Base-by-base conservation (phyloP, 2,797 vertebrate species). In the Platalea minor region DNA sequence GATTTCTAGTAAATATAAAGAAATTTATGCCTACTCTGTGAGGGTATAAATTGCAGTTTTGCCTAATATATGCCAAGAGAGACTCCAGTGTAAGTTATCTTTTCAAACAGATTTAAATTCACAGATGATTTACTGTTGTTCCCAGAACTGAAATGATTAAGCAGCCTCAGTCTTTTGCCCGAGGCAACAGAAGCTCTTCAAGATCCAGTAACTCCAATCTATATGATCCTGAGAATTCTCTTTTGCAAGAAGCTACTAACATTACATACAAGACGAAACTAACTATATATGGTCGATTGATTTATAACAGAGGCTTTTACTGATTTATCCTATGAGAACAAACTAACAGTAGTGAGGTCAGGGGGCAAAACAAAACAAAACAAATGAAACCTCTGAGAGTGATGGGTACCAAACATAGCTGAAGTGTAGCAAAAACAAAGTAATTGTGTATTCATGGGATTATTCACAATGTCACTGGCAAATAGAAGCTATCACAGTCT, bases 21-120 rank as follows among this genome's bases (percentile, higher is more conserved):
- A 89, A 91, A 95, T 94, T 81, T 94, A 84, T 86, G 54, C 46
- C 50, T 65, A 43, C 54, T 51, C 46, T 48, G 43, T 35, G 39
- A 84, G 33, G 35, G 46, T 81, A 91, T 85, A 94, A 95, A 94
- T 48, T 69, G 68, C 33, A 69, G 29, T 39, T 96, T 93, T 81
- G 41, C 83, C 35, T 93, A 92, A 84, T 65, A 84, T 13, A 93
- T 61, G 74, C 48, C 54, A 78, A 68, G 53, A 73, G 29, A 74
- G 41, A 78, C 73, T 88, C 33, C 41, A 81, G 46, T 51, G 35
- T 84, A 89, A 94, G 74, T 76, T 94, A 91, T 76, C 39, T 93
- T 95, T 93, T 79, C 93, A 96, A 94, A 93, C 78, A 92, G 72
- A 96, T 96, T 94, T 96, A 94, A 93, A 95, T 86, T 93, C 93